Percentiles rank a stretch among this genome's conserved stretches.
Conservation (phyloP, 35 echinoderm and acorn worm genomes). For the Ophiothrix spiculata region DNA sequence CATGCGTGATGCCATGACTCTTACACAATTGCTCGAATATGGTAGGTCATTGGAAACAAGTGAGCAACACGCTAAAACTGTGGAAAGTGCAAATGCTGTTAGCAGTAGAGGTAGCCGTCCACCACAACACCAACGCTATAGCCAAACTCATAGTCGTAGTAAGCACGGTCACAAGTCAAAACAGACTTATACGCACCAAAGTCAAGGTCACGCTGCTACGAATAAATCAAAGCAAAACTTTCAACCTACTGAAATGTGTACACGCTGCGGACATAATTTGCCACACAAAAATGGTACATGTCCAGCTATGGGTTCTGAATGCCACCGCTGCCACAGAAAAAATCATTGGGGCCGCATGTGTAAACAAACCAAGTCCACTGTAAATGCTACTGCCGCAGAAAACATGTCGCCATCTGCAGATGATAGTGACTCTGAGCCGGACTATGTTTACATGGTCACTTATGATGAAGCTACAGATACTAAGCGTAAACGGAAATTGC, state of each 20-base stretch:
- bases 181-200: not conserved
- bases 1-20: slow-evolving; percentile 32
- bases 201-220: not conserved
- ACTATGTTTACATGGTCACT: not conserved
- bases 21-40: slow-evolving; percentile 29
- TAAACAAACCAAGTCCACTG: not conserved
- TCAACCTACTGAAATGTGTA: not conserved
- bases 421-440: not conserved
- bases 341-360: slow-evolving; percentile 16
- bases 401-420: not conserved
- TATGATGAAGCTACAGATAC: not conserved
- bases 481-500: slow-evolving; percentile 8
- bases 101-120: not conserved
- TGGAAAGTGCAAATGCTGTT: slow-evolving; percentile 18
- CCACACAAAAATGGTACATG: slow-evolving; percentile 35
- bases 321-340: not conserved
- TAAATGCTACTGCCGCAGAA: not conserved
- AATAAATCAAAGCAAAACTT: not conserved
- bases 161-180: not conserved
- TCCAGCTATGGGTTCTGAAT: slow-evolving; percentile 25
- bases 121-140: not conserved
- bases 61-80: slow-evolving; percentile 17
- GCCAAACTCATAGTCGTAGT: not conserved
- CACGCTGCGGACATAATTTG: slow-evolving; percentile 20
- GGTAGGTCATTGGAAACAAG: slow-evolving; percentile 36